Evolutionary conservation across 1,140 invertebrate species (phyloP).

Genomic region (Manduca sexta): DNA sequence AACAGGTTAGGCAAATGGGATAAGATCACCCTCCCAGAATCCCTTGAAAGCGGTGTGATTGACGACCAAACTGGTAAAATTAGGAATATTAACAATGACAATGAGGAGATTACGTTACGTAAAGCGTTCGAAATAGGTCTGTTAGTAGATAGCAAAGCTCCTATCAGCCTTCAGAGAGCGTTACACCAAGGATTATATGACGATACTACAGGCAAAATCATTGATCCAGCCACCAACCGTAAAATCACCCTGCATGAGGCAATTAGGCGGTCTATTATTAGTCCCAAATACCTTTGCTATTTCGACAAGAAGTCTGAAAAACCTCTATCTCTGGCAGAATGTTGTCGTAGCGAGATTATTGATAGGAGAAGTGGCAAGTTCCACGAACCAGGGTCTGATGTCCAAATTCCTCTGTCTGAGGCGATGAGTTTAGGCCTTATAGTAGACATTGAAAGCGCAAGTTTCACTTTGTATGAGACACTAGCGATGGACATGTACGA

Average conservation of each 20-base stretch:
- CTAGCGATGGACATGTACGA: slow-evolving; percentile 89
- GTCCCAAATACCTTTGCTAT: slow-evolving; percentile 86
- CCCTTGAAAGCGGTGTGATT: slow-evolving; percentile 82
- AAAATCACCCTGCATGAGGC: slow-evolving; percentile 89
- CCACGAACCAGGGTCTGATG: slow-evolving; percentile 80
- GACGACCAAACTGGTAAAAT: slow-evolving; percentile 83
- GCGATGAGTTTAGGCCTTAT: slow-evolving; percentile 86
- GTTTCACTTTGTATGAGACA: slow-evolving; percentile 88
- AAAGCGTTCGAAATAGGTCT: slow-evolving; percentile 88
- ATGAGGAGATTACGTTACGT: slow-evolving; percentile 81
- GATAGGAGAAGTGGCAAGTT: slow-evolving; percentile 87
- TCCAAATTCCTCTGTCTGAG: slow-evolving; percentile 78
- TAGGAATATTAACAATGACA: slow-evolving; percentile 78
- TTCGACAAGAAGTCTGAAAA: slow-evolving; percentile 82
- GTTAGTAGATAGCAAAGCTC: slow-evolving; percentile 85
- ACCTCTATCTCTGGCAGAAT: slow-evolving; percentile 83
- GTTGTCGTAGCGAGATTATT: slow-evolving; percentile 87
- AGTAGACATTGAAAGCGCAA: slow-evolving; percentile 87
- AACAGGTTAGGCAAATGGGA: slow-evolving; percentile 82
- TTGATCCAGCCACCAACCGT: slow-evolving; percentile 83
- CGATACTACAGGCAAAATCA: slow-evolving; percentile 85
- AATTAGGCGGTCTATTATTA: slow-evolving; percentile 85
- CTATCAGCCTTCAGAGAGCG: slow-evolving; percentile 88
- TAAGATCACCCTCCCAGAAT: slow-evolving; percentile 83
- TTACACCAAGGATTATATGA: slow-evolving; percentile 91